Evolutionary conservation across 2,113 vertebrate species (phyloP).

Genomic region (Caracal caracal): DNA sequence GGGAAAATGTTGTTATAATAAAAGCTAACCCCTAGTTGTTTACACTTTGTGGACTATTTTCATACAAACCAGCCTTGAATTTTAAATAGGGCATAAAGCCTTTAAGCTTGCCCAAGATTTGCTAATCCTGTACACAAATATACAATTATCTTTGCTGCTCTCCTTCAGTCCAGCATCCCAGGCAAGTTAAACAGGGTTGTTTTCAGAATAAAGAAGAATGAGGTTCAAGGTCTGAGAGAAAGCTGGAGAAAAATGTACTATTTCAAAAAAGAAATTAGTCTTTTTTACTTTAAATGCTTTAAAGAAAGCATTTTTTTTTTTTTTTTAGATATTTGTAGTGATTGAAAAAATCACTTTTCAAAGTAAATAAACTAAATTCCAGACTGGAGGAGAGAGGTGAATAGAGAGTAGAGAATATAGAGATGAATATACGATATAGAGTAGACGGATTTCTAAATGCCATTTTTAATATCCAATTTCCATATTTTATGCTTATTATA

Average conservation of each 20-base stretch:
- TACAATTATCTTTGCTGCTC: neutral
- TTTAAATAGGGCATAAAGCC: constrained; percentile 31
- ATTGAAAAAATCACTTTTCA: neutral
- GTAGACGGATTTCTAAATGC: neutral
- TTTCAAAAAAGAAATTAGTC: neutral
- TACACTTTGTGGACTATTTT: neutral
- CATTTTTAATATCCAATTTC: neutral
- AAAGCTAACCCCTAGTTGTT: neutral
- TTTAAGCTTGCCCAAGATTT: constrained; percentile 1
- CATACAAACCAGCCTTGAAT: neutral
- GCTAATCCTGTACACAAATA: constrained; percentile 16
- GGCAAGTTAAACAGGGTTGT: neutral
- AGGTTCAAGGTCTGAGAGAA: neutral
- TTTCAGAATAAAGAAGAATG: neutral
- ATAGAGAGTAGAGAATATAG: neutral
- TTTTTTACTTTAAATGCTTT: neutral
- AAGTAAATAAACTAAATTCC: neutral
- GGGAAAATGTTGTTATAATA: neutral
- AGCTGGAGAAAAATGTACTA: neutral
- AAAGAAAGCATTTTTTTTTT: neutral
- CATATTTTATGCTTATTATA: neutral
- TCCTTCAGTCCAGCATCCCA: neutral
- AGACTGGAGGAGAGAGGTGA: neutral
- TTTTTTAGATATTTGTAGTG: neutral
- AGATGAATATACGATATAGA: neutral